A percentile compares a stretch with the other conserved stretches of the same genome.
These are phyloP conservation scores for Galemys pyrenaicus DNA, from an alignment of 2,113 vertebrate species.

Conservation along the genomic window DNA sequence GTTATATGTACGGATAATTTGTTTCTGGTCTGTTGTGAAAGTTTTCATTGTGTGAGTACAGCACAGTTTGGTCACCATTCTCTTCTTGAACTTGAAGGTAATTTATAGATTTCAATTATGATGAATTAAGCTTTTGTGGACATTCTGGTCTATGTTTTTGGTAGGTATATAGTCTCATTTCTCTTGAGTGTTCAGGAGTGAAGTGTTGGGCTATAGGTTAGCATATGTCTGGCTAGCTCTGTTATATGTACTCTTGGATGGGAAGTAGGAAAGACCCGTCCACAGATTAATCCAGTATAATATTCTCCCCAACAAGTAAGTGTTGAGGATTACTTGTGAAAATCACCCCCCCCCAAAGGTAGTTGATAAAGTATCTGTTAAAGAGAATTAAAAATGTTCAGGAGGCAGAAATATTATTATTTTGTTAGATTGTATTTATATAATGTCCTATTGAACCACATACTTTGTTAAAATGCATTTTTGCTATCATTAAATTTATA, in stretches of 20 bases:
- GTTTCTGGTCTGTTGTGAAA: background rate
- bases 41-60: background rate
- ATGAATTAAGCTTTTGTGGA: background rate
- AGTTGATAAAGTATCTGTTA: background rate
- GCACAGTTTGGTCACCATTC: background rate
- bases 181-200: background rate
- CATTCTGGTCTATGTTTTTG: background rate
- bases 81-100: background rate
- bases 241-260: slow-evolving; percentile 11
- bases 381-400: background rate
- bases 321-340: background rate
- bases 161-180: background rate
- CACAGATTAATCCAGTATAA: background rate
- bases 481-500: background rate
- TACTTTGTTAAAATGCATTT: background rate
- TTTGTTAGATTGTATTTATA: background rate
- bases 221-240: background rate
- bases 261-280: background rate
- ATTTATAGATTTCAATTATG: background rate
- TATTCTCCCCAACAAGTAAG: background rate
- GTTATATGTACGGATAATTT: background rate
- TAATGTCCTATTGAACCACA: background rate
- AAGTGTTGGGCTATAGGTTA: background rate
- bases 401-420: background rate
- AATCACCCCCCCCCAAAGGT: background rate